These are phyloP conservation scores for Labeo rohita DNA, from an alignment of 2,113 vertebrate genomes.

Conservation along the genomic window DNA sequence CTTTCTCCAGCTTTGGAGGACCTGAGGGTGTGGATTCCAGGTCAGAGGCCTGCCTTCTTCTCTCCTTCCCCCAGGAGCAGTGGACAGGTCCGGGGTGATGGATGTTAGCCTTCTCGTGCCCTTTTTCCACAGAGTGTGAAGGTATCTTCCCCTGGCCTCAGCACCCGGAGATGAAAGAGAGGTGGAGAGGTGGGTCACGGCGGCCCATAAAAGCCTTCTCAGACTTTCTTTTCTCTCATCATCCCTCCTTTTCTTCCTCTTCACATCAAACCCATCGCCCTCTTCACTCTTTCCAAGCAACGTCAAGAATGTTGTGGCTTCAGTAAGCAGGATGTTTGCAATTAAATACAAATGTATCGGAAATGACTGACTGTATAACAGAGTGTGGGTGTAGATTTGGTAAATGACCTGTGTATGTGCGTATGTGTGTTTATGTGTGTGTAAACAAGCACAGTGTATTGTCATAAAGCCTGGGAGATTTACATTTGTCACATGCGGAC, in stretches of 20 bases:
- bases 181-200: background rate
- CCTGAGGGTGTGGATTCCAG: slow-evolving; percentile 27
- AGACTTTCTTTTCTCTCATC: background rate
- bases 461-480: background rate
- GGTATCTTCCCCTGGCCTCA: slow-evolving; percentile 26
- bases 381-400: background rate
- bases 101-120: background rate
- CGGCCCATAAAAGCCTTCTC: background rate
- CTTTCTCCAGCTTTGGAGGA: slow-evolving; percentile 9
- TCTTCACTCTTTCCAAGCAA: background rate
- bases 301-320: background rate
- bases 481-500: background rate
- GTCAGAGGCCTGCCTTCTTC: slow-evolving; percentile 17
- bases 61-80: background rate
- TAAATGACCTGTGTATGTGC: slow-evolving; percentile 7
- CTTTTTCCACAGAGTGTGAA: slow-evolving; percentile 2
- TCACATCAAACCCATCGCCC: background rate
- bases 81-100: slow-evolving; percentile 28
- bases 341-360: slow-evolving; percentile 42
- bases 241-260: background rate
- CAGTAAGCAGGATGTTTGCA: slow-evolving; percentile 34
- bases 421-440: background rate
- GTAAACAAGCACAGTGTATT: background rate
- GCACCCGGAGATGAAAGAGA: slow-evolving; percentile 29
- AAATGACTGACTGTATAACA: slow-evolving; percentile 19